Evolutionary conservation across 2,113 vertebrate species (phyloP), one percentile per base, ranked within the genome.

Genomic region (Mola mola): DNA sequence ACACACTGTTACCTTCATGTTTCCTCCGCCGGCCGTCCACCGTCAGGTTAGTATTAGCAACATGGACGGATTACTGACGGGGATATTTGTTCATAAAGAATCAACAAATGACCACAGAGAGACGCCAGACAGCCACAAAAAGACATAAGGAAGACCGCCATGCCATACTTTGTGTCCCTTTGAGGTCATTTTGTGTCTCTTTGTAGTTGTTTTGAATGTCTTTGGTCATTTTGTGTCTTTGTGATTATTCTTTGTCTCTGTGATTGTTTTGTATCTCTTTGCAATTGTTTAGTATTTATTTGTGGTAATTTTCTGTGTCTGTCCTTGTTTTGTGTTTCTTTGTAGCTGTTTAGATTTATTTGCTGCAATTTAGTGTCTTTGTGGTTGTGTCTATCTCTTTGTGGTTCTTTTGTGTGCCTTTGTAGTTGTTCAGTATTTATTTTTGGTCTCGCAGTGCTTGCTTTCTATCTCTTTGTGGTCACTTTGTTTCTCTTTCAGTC

Each of bases 1-100:
- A 37, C n/a, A 61, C 31, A 9, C 49, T 72, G 69, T 65, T 71
- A 53, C 20, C 47, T 15, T 28, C 19, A 57, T 34, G 22, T 53
- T 62, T 36, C 59, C 15, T 47, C 57, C 67, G 57, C 48, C 40
- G 16, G 58, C 52, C 57, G 26, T 49, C 55, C 72, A 49, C 38
- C 58, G 40, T 36, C 49, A 43, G 42, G 36, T 61, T 68, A 63
- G 58, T 75, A 82, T 78, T 62, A 58, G 74, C 38, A 44, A 29
- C 34, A 16, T 5, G 21, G 48, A 26, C 0, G 10, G 6, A 31
- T 36, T 9, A 29, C 41, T 44, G 40, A 12, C 0, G 16, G 21
- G 20, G 5, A 17, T 6, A n/a, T n/a, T n/a, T n/a, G n/a, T n/a
- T n/a, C 29, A 33, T 2, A 0, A 11, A 11, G 9, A 10, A 19